Percentiles rank a stretch among this genome's conserved stretches.
These are phyloP conservation scores for Craseonycteris thonglongyai DNA, from an alignment of 2,113 vertebrate genomes.

Conservation along the genomic window DNA sequence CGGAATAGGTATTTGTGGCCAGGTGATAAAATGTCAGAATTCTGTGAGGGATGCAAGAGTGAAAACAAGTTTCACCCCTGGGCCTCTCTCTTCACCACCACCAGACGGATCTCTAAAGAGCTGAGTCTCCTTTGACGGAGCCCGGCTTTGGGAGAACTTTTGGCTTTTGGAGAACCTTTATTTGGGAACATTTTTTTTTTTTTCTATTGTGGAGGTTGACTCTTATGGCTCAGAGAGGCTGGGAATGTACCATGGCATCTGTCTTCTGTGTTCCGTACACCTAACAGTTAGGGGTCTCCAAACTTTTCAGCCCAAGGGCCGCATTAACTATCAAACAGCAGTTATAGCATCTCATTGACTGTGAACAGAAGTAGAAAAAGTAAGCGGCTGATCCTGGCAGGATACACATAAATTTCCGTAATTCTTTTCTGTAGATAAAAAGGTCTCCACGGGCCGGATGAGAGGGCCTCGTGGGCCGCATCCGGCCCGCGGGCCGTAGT, in stretches of 20 bases:
- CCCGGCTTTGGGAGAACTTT: not conserved
- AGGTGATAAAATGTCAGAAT: conserved; percentile 2
- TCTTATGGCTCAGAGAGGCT: not conserved
- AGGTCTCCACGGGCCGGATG: too few relatives aligned
- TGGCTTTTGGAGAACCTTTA: not conserved
- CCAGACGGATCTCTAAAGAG: not conserved
- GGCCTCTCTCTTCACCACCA: not conserved
- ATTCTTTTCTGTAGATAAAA: too few relatives aligned
- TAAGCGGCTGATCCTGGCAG: too few relatives aligned
- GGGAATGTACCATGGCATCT: not conserved
- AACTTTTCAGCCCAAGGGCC: too few relatives aligned
- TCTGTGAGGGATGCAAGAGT: not conserved
- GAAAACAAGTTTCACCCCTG: not conserved
- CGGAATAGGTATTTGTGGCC: conserved; percentile 4
- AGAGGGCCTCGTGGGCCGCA: too few relatives aligned
- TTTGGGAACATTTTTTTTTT: not conserved
- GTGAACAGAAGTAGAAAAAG: too few relatives aligned
- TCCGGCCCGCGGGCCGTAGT: too few relatives aligned
- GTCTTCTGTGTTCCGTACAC: not conserved
- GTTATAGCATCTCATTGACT: too few relatives aligned
- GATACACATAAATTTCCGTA: too few relatives aligned
- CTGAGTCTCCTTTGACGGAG: not conserved
- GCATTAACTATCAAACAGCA: too few relatives aligned
- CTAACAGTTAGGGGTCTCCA: too few relatives aligned
- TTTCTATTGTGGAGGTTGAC: not conserved